Evolutionary conservation across 2,113 vertebrate genomes (phyloP), one percentile per base, ranked within the genome.

Genomic region (Delphinapterus leucas): DNA sequence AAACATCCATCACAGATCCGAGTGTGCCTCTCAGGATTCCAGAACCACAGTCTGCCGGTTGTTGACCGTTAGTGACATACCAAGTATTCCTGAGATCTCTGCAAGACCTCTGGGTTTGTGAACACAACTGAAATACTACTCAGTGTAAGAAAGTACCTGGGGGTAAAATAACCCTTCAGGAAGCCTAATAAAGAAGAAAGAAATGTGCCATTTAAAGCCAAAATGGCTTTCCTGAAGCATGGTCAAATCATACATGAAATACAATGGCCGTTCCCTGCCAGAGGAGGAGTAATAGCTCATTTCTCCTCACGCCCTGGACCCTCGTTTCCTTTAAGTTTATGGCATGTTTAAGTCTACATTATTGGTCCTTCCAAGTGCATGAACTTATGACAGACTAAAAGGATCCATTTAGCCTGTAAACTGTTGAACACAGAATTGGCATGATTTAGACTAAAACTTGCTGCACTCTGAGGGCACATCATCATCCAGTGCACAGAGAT

Each of bases 181-280:
- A 96, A 96, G 87, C 74, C 92, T 94, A 70, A 96, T 93, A 95
- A 95, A 93, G 92, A 91, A 95, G 82, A 90, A 93, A 95, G 80
- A 97, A 98, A 95, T 70, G 76, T 95, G 89, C 65, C 73, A 38
- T 96, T 95, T 95, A 77, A 96, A 95, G 90, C 74, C 92, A 67
- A 96, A 92, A 93, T 97, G 83, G 41, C 87, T 97, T 95, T 73
- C 41, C 90, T 83, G 87, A 93, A 92, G 92, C 95, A 80, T 33
- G 67, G 91, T 93, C 93, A 91, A 92, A 77, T 93, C 90, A 47
- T 85, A 96, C 36, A 33, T 97, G 95, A 96, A 97, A 70, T 77
- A 95, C 95, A 93, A 60, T 61, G 94, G 92, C 41, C 92, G 97
- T 95, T 80, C 86, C 80, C 49, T 88, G 76, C 95, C 77, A 79